Evolutionary conservation across 2,797 vertebrate species (phyloP), one percentile per base, ranked within the genome.

Genomic region (Streptopelia turtur): DNA sequence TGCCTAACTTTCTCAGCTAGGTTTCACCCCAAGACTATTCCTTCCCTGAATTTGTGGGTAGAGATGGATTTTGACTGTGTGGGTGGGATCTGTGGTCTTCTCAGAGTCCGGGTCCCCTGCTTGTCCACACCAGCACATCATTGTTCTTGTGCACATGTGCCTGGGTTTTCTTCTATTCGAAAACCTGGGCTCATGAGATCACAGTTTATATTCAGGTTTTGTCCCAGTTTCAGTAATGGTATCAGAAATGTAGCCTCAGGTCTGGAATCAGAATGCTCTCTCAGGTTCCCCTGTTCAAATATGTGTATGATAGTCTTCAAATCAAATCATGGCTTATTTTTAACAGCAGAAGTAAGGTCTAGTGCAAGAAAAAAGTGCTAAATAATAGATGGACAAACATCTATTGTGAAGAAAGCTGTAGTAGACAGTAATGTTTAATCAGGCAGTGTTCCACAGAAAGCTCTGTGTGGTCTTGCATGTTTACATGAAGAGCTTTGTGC

Each of bases 51-150:
- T 81, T 66, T 87, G 17, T 45, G 11, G 24, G 12, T 12, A 76
- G 52, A 76, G 16, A 25, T 23, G 17, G 13, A 31, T 90, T 84
- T 76, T 69, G 45, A 60, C n/a, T 45, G 4, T 15, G 37, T 23
- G 21, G 4, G 11, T 71, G 6, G 4, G 18, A 35, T 76, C 5
- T 68, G 14, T 68, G n/a, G 1, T 76, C 20, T 68, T 75, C 35
- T 56, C 18, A 43, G 50, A 39, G 8, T 20, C 10, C 49, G 60
- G 12, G 28, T 87, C 17, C 18, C 18, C 24, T 68, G 13, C 27
- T 79, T 82, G 9, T 52, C 12, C 25, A n/a, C 15, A n/a, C 11
- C 0, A 0, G 31, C 22, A 24, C 22, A 31, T 39, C 13, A 39
- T 24, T 33, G 15, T 11, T 71, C 31, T 52, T 45, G 22, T 69